Evolutionary conservation across 2,888 invertebrate species (phyloP).

Genomic region (Phrixothrix hirtus): DNA sequence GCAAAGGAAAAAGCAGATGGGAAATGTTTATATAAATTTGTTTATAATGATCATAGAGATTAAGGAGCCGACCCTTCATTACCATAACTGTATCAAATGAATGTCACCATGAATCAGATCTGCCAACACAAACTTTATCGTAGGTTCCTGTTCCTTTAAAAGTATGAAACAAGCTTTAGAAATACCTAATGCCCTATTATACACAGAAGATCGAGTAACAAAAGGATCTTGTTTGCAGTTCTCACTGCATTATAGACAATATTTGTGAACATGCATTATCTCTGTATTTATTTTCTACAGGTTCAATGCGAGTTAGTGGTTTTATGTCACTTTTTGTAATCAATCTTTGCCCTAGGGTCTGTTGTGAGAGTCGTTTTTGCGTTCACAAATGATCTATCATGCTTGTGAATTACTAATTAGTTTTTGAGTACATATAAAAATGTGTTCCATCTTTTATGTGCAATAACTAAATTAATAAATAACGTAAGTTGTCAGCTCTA

Average conservation of each 20-base stretch:
- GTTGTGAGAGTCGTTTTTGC: slow-evolving; percentile 17
- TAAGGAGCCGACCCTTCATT: slow-evolving; percentile 4
- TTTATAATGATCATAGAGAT: not conserved
- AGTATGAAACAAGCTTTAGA: slow-evolving; percentile 10
- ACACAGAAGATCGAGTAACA: slow-evolving; percentile 10
- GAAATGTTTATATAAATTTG: too few species aligned
- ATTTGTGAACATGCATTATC: slow-evolving; percentile 41
- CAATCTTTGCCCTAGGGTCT: slow-evolving; percentile 18
- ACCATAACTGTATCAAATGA: slow-evolving; percentile 13
- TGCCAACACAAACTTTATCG: slow-evolving; percentile 1
- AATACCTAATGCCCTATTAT: slow-evolving; percentile 12
- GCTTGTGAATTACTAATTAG: slow-evolving; percentile 16
- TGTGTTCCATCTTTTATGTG: too few species aligned
- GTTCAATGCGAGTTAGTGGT: slow-evolving; percentile 12
- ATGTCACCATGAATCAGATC: slow-evolving; percentile 6
- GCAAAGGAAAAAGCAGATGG: too few species aligned
- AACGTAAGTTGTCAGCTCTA: too few species aligned
- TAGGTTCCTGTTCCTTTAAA: slow-evolving; percentile 8
- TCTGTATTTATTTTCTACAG: slow-evolving; percentile 29
- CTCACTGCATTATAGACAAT: slow-evolving; percentile 42
- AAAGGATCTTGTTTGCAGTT: slow-evolving; percentile 38
- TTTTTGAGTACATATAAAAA: slow-evolving; percentile 9
- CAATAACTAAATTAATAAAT: too few species aligned
- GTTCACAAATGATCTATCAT: slow-evolving; percentile 22
- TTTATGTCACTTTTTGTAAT: slow-evolving; percentile 26